Evolutionary conservation across 2,888 invertebrate species (phyloP), one percentile per base, ranked within the genome.

Genomic region (Malachius bipustulatus): DNA sequence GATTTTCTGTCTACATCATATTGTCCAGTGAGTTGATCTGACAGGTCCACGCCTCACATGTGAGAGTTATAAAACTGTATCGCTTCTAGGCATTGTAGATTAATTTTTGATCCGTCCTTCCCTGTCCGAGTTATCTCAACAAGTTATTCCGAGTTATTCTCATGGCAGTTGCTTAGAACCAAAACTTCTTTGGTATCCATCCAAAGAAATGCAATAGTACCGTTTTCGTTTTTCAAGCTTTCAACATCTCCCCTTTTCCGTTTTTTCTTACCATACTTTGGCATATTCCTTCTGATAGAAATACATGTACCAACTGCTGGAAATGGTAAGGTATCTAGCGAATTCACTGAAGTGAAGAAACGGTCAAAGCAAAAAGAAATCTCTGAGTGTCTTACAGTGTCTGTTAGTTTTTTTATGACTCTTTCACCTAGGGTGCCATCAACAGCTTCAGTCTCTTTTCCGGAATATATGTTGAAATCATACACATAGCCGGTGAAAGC

Each of bases 1-100:
- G 44, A 42, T 36, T 41, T 47, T 29, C 45, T 36, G 19, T 44
- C 42, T 10, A 43, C 40, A 15, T 49, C 43, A 34, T 49, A 49
- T 3, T 38, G 10, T 19, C 34, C 31, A 12, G 39, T 37, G 26
- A 41, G 43, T 34, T 48, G 48, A 26, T 46, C 44, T 9, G 44
- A 45, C 14, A 46, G 19, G 36, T 48, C 43, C 12, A 49, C 45
- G 4, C 43, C 47, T 3, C 37, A 38, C 45, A 19, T 19, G 24
- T 19, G 24, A n/a, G 24, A 19, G 24, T 19, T 19, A 19, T 19
- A n/a, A 19, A 19, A 19, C 24, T 19, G 6, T 19, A 19, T 19
- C n/a, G 24, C 24, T 19, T 19, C 24, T 19, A 8, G 24, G n/a
- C 24, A 19, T 19, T 6, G 24, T 19, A 19, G n/a, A 19, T n/a